Conservation (phyloP, 2,797 vertebrate genomes). For the Scleropages formosus region DNA sequence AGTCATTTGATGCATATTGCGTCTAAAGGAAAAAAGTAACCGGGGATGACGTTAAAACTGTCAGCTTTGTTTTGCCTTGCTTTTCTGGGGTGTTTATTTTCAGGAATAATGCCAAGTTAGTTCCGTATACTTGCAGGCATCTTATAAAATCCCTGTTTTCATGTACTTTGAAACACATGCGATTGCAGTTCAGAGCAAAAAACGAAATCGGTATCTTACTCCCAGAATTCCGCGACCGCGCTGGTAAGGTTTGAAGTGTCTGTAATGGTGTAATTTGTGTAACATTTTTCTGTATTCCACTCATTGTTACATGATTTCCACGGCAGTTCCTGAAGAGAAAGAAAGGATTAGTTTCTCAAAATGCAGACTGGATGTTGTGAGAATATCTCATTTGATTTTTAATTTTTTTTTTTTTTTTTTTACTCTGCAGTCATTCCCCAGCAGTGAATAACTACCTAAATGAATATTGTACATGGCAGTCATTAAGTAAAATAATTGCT, state of each 20-base stretch:
- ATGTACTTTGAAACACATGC: neutral
- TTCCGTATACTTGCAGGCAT: neutral
- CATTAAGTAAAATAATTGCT: neutral
- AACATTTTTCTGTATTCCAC: slow-evolving; percentile 96
- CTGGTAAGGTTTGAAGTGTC: slow-evolving; percentile 93
- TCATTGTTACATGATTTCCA: slow-evolving; percentile 93
- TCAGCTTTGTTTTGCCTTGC: neutral
- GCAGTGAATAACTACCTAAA: neutral
- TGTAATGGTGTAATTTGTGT: slow-evolving; percentile 87
- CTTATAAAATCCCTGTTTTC: neutral
- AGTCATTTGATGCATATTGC: slow-evolving; percentile 95
- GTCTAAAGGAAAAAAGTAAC: slow-evolving; percentile 60
- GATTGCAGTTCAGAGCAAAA: neutral
- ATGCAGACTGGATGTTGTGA: neutral
- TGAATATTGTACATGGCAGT: neutral
- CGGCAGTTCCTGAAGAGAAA: slow-evolving; percentile 78
- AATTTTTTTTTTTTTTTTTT: slow-evolving; percentile 4
- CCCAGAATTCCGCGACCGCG: slow-evolving; percentile 95
- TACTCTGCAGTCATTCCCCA: neutral
- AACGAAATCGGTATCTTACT: slow-evolving; percentile 75
- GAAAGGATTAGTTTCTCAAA: neutral
- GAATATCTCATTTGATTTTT: neutral
- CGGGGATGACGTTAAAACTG: neutral
- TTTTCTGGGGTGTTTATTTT: neutral
- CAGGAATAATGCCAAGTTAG: too few relatives aligned